Conservation (phyloP, 2,797 vertebrate species). For the Myotis planiceps region DNA sequence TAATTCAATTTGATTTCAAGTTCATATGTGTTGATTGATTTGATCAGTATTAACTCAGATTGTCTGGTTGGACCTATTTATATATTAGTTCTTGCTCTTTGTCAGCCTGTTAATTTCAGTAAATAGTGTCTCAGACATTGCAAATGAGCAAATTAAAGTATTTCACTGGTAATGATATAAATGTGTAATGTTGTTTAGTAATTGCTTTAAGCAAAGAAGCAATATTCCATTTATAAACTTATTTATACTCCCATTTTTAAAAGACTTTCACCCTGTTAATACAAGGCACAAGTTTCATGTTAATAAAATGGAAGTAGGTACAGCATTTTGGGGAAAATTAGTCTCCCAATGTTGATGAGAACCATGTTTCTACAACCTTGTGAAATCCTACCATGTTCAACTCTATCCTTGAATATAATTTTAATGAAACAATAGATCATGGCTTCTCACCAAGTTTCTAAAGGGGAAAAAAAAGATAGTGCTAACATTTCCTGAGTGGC, state of each 20-base stretch:
- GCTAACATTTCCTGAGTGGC: background rate
- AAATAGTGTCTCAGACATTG: conserved; percentile 63
- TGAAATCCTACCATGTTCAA: background rate
- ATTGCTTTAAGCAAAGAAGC: conserved; percentile 58
- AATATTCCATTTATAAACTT: background rate
- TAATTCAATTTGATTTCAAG: conserved; percentile 65
- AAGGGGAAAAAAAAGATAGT: background rate
- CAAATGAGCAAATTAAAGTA: conserved; percentile 66
- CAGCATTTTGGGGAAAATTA: background rate
- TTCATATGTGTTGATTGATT: conserved; percentile 12
- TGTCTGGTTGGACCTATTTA: background rate
- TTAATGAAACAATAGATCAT: background rate
- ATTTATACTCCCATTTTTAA: background rate
- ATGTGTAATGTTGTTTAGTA: conserved; percentile 42
- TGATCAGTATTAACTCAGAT: conserved; percentile 68
- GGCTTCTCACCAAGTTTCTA: background rate
- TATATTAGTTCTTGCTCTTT: conserved; percentile 70
- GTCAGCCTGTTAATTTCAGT: conserved; percentile 59
- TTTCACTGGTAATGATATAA: conserved; percentile 56
- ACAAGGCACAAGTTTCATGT: background rate
- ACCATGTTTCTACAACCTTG: background rate
- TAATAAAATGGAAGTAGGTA: background rate
- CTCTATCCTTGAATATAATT: background rate
- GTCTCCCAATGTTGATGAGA: background rate
- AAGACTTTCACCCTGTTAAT: background rate